phyloP scores from a whole-genome alignment of 2,888 invertebrate genomes.

The Cordylochernes scorpioides region DNA sequence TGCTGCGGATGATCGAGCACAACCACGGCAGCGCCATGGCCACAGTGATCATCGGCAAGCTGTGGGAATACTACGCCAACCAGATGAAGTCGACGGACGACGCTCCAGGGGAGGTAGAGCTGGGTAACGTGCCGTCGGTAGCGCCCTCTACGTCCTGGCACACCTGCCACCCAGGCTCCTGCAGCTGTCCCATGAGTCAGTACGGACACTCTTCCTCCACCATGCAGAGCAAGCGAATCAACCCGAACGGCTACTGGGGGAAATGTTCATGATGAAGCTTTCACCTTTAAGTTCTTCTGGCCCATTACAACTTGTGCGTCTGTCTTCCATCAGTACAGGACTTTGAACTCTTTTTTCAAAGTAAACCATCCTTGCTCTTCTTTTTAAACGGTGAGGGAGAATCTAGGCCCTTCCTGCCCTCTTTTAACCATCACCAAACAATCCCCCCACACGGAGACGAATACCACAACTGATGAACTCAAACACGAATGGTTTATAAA shows the following conservation, averaged over 20 bases:
- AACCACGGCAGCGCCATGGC: slow-evolving; percentile 20
- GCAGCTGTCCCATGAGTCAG: slow-evolving; percentile 14
- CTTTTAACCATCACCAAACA: too few relatives aligned
- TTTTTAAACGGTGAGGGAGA: too few relatives aligned
- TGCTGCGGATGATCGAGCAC: slow-evolving; percentile 20
- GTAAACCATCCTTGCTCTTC: too few relatives aligned
- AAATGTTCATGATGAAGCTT: too few relatives aligned
- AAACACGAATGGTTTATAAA: too few relatives aligned
- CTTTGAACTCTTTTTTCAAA: too few relatives aligned
- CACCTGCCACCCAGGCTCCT: slow-evolving; percentile 15
- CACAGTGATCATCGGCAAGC: slow-evolving; percentile 17
- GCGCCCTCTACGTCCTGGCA: slow-evolving; percentile 16
- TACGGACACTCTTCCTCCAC: slow-evolving; percentile 8
- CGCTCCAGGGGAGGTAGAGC: slow-evolving; percentile 13
- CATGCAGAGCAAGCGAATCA: slow-evolving; percentile 7
- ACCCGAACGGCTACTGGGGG: slow-evolving; percentile 16
- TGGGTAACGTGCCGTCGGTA: slow-evolving; percentile 15
- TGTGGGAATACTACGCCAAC: slow-evolving; percentile 18
- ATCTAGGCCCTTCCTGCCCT: too few relatives aligned
- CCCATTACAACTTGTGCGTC: too few relatives aligned
- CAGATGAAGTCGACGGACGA: slow-evolving; percentile 17
- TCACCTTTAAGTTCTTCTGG: too few relatives aligned
- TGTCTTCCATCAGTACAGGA: too few relatives aligned
- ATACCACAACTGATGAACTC: too few relatives aligned
- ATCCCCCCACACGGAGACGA: too few relatives aligned